phyloP scores from a whole-genome alignment of 2,888 invertebrate species.

The Mythimna ferrago region DNA sequence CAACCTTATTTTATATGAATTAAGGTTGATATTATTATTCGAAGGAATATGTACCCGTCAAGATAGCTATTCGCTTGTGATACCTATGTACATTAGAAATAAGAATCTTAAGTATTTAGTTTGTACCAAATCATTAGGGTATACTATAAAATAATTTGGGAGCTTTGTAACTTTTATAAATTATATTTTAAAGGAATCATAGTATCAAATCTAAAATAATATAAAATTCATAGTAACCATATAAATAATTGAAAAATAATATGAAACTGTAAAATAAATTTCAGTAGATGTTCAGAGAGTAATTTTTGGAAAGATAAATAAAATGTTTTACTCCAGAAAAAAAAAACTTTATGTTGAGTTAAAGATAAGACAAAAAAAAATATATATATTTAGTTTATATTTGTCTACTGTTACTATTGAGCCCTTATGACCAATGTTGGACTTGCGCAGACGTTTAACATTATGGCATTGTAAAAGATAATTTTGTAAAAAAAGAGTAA shows the following conservation, averaged over 20 bases:
- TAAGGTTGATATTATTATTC: constrained; percentile 36
- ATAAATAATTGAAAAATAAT: background rate
- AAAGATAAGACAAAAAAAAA: constrained; percentile 4
- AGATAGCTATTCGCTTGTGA: constrained; percentile 58
- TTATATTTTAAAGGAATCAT: constrained; percentile 32
- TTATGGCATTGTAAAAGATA: constrained; percentile 4
- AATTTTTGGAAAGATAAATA: background rate
- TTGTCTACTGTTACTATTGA: constrained; percentile 6
- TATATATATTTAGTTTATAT: background rate
- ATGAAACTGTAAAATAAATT: constrained; percentile 4
- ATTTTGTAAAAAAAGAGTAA: background rate
- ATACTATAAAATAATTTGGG: constrained; percentile 28
- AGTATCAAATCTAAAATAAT: constrained; percentile 18
- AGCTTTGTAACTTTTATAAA: constrained; percentile 49
- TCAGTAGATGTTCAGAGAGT: constrained; percentile 2
- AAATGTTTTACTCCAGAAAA: background rate
- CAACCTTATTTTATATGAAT: constrained; percentile 8
- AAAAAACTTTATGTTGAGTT: background rate
- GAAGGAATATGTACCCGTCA: constrained; percentile 30
- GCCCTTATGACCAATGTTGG: background rate
- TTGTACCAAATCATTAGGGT: constrained; percentile 30
- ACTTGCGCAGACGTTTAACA: background rate
- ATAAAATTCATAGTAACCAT: background rate
- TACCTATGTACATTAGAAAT: constrained; percentile 57
- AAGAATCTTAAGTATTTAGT: constrained; percentile 37